Percentiles rank a stretch among this genome's conserved stretches.
Conservation (phyloP, 2,888 invertebrate species). For the Branchinecta sandiegonensis region DNA sequence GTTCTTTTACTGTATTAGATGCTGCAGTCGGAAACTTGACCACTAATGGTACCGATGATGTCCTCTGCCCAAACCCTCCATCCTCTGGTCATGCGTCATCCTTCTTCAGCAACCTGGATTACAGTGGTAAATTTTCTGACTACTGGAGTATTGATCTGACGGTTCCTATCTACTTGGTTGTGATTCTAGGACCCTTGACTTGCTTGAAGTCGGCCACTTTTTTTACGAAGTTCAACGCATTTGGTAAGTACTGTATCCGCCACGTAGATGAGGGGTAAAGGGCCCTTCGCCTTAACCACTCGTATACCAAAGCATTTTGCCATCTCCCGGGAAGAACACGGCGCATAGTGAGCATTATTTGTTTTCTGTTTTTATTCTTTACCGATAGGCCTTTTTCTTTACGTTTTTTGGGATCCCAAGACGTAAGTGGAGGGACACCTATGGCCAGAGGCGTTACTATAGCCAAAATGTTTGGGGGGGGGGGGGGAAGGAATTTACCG, state of each 20-base stretch:
- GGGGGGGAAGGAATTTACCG: too few relatives aligned
- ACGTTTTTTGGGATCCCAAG: too few relatives aligned
- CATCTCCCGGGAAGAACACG: background rate
- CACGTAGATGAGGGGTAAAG: background rate
- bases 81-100: background rate
- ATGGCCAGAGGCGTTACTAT: too few relatives aligned
- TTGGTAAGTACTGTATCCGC: constrained; percentile 45
- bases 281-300: background rate
- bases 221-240: constrained; percentile 79
- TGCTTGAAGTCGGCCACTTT: constrained; percentile 76
- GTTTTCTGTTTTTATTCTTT: constrained; percentile 15
- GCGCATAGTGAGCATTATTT: constrained; percentile 15
- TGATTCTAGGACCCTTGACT: constrained; percentile 62
- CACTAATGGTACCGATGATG: background rate
- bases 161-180: constrained; percentile 61
- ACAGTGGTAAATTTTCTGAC: constrained; percentile 27
- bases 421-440: too few relatives aligned
- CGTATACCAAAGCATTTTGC: background rate
- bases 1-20: background rate
- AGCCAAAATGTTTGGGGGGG: too few relatives aligned
- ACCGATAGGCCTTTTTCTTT: background rate
- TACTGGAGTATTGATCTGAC: constrained; percentile 60
- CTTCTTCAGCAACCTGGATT: background rate
- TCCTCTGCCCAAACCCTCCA: background rate
- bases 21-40: background rate